Evolutionary conservation across 2,797 vertebrate species (phyloP).

Genomic region (Girardinus metallicus): DNA sequence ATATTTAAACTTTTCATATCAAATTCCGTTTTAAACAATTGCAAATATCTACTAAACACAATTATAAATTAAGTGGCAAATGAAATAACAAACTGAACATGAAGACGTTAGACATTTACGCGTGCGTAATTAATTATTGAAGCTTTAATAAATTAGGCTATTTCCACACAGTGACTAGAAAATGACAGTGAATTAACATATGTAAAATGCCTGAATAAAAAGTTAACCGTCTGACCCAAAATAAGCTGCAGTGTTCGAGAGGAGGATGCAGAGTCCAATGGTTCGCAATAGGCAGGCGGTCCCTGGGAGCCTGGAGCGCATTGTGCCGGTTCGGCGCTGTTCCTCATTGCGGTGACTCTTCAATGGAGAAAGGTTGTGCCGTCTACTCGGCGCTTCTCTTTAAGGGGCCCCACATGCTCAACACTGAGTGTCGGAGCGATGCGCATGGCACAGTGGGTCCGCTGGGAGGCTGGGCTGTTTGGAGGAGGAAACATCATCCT

Average conservation of each 20-base stretch:
- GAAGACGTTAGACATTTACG: constrained; percentile 42
- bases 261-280: constrained; percentile 83
- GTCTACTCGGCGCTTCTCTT: constrained; percentile 75
- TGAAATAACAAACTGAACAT: neutral
- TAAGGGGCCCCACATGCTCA: constrained; percentile 70
- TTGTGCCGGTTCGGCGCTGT: constrained; percentile 87
- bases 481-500: constrained; percentile 44
- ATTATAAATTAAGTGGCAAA: neutral
- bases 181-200: constrained; percentile 3
- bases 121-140: constrained; percentile 52
- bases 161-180: neutral
- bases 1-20: neutral
- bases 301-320: constrained; percentile 87
- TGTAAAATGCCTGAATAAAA: neutral
- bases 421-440: constrained; percentile 59
- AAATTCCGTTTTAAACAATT: neutral
- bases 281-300: constrained; percentile 85
- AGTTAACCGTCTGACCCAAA: constrained; percentile 80
- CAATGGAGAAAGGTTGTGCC: constrained; percentile 77
- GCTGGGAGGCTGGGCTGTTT: constrained; percentile 69
- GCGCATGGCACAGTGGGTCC: constrained; percentile 58
- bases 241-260: constrained; percentile 82
- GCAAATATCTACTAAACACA: neutral
- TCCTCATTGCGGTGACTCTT: constrained; percentile 87
- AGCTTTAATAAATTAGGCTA: neutral